Evolutionary conservation across 1,140 invertebrate genomes (phyloP).

Genomic region (Chymomyza costata): DNA sequence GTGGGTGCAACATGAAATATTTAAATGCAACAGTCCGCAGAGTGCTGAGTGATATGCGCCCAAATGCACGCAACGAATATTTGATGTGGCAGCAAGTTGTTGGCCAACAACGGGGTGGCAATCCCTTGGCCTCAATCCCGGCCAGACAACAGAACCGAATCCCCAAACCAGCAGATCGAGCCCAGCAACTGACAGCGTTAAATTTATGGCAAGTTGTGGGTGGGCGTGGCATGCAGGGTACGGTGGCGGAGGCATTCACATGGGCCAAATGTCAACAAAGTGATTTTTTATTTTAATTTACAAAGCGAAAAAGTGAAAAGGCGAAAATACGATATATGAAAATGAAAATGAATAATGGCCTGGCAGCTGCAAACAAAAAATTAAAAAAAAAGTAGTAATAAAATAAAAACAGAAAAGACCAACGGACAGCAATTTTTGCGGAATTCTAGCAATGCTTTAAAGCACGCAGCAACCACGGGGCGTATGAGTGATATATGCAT

Average conservation of each 20-base stretch:
- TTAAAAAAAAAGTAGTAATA: background rate
- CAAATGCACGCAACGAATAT: too few relatives aligned
- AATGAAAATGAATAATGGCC: constrained; percentile 48
- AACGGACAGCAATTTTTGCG: too few relatives aligned
- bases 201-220: constrained; percentile 24
- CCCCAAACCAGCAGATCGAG: too few relatives aligned
- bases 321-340: background rate
- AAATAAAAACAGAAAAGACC: background rate
- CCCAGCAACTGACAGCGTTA: constrained; percentile 14
- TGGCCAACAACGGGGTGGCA: too few relatives aligned
- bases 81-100: too few relatives aligned
- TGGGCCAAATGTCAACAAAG: constrained; percentile 51
- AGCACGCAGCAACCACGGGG: constrained; percentile 18
- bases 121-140: too few relatives aligned
- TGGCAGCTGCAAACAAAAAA: constrained; percentile 36
- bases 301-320: constrained; percentile 26
- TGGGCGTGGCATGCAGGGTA: constrained; percentile 7
- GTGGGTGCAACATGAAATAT: constrained; percentile 2
- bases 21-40: background rate
- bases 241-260: background rate
- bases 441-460: too few relatives aligned
- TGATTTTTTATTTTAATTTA: constrained; percentile 63
- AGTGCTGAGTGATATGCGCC: constrained; percentile 9
- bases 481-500: constrained; percentile 6
- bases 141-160: too few relatives aligned